A percentile compares a stretch with the other conserved stretches of the same genome.
These are phyloP conservation scores for Pelodytes ibericus DNA, from an alignment of 2,797 vertebrate species.

Conservation along the genomic window DNA sequence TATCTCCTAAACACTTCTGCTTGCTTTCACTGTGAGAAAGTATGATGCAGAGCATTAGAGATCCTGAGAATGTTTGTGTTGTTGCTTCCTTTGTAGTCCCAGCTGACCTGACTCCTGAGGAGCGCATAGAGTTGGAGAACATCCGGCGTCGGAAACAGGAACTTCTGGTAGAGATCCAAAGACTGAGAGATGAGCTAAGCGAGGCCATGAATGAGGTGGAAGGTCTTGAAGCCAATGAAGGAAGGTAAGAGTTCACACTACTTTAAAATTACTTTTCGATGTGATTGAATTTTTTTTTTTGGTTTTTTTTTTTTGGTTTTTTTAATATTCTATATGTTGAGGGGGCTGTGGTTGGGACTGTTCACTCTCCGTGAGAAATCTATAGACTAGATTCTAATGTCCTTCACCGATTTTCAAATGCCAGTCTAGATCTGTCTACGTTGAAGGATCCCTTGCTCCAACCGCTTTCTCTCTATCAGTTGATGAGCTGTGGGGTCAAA, in stretches of 20 bases:
- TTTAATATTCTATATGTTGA: no score
- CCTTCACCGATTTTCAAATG: no score
- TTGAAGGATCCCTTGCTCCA: no score
- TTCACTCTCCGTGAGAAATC: no score
- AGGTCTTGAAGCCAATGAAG: constrained; percentile 90
- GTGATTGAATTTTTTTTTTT: not conserved
- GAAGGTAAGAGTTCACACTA: constrained; percentile 75
- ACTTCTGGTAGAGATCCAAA: constrained; percentile 93
- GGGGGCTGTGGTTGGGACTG: no score
- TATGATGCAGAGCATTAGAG: not conserved
- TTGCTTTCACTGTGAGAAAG: not conserved
- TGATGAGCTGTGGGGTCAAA: no score
- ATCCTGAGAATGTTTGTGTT: constrained; percentile 30
- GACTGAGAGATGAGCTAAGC: constrained; percentile 88
- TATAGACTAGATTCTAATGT: no score
- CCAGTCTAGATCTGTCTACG: no score
- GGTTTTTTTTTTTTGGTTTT: not conserved
- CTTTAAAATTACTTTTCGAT: no score
- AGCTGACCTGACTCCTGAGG: constrained; percentile 83
- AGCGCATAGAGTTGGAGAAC: constrained; percentile 92
- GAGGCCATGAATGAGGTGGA: constrained; percentile 94
- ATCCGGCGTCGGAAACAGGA: constrained; percentile 91
- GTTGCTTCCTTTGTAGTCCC: constrained; percentile 62
- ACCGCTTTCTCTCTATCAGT: no score
- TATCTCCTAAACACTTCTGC: not conserved